phyloP scores from a whole-genome alignment of 1,140 invertebrate genomes.

The Cyclina sinensis region DNA sequence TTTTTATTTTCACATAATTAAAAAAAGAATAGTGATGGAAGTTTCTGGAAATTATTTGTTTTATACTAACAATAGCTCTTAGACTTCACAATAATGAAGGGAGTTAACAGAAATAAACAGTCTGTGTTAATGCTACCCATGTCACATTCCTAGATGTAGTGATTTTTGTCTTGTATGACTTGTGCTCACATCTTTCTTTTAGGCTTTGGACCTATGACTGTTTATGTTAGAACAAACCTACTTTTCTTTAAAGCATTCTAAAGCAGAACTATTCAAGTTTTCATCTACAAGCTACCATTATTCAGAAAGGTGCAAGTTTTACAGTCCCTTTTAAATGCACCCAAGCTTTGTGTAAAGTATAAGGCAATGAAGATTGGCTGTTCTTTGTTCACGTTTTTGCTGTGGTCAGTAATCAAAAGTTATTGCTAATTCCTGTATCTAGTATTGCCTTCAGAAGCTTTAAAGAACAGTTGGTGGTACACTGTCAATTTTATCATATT shows the following conservation, averaged over 20 bases:
- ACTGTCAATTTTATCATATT: neutral
- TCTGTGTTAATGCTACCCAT: conserved; percentile 4
- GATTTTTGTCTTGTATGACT: neutral
- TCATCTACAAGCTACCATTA: too few relatives aligned
- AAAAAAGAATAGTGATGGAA: too few relatives aligned
- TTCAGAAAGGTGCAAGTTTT: too few relatives aligned
- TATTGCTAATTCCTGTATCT: too few relatives aligned
- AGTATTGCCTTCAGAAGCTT: neutral
- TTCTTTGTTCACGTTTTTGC: too few relatives aligned
- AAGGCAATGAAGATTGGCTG: too few relatives aligned
- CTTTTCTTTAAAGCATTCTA: conserved; percentile 3
- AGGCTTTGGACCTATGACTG: neutral
- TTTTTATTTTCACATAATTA: too few relatives aligned
- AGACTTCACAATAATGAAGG: neutral
- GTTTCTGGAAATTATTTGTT: too few relatives aligned
- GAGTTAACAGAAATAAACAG: neutral
- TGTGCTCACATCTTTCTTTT: neutral
- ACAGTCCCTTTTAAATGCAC: too few relatives aligned
- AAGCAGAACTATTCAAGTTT: neutral
- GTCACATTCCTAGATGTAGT: conserved; percentile 33
- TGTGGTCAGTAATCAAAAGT: too few relatives aligned
- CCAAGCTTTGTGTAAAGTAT: too few relatives aligned
- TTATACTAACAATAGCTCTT: too few relatives aligned
- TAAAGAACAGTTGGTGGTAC: neutral
- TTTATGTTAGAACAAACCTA: neutral